Conservation (phyloP, 1,140 invertebrate species). For the Zaprionus taronus region DNA sequence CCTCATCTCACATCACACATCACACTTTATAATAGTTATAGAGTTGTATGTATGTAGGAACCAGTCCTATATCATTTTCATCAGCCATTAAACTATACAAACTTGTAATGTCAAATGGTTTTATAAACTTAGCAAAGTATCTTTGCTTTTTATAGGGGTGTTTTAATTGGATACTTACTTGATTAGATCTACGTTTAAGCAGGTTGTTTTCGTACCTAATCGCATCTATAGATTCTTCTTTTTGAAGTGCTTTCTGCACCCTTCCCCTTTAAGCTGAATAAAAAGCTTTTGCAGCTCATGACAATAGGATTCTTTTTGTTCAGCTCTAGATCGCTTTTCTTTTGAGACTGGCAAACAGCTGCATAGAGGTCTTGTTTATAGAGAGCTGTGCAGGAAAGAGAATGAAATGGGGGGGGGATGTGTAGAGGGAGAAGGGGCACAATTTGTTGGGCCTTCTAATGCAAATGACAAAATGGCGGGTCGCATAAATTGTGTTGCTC, state of each 20-base stretch:
- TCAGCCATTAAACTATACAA: neutral
- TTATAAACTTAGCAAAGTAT: neutral
- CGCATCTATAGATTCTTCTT: neutral
- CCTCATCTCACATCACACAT: neutral
- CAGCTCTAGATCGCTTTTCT: neutral
- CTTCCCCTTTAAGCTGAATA: neutral
- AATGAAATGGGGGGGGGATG: neutral
- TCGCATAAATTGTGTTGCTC: conserved; percentile 69
- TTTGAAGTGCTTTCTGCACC: neutral
- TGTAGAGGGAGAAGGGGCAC: conserved; percentile 1
- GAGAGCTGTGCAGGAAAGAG: conserved; percentile 8
- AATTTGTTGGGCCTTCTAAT: conserved; percentile 39
- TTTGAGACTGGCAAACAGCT: conserved; percentile 5
- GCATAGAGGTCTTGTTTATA: conserved; percentile 11
- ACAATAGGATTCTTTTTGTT: conserved; percentile 1
- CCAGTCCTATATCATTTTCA: conserved; percentile 27
- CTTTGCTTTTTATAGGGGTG: neutral
- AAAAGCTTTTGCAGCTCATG: neutral
- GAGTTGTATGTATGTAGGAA: neutral
- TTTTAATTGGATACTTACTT: neutral
- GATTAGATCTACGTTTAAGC: neutral
- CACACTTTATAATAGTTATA: neutral
- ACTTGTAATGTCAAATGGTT: neutral
- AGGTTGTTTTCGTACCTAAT: neutral
- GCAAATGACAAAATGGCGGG: conserved; percentile 68